Evolutionary conservation across 2,888 invertebrate species (phyloP).

Genomic region (Lasioglossum leucozonium): DNA sequence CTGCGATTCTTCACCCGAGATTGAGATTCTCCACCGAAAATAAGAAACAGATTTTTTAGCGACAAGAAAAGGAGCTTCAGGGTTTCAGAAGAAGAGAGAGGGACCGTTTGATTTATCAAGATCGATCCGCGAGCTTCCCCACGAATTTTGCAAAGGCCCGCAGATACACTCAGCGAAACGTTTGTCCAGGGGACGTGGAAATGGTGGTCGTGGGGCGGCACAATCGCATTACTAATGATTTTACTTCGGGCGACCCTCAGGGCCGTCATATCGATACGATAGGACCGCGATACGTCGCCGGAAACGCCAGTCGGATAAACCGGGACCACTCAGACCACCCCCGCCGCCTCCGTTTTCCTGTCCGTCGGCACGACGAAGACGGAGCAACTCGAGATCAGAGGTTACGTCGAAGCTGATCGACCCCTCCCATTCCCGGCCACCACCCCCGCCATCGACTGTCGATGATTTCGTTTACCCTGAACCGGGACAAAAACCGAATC

Average conservation of each 20-base stretch:
- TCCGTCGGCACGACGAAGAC: slow-evolving; percentile 37
- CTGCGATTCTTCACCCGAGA: neutral
- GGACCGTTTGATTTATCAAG: neutral
- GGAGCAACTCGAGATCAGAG: slow-evolving; percentile 63
- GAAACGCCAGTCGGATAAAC: slow-evolving; percentile 78
- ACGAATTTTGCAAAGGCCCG: slow-evolving; percentile 57
- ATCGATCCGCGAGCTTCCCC: neutral
- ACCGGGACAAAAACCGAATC: slow-evolving; percentile 62
- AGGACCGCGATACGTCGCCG: slow-evolving; percentile 73
- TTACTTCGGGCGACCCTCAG: slow-evolving; percentile 77
- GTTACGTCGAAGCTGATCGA: slow-evolving; percentile 76
- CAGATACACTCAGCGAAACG: slow-evolving; percentile 36
- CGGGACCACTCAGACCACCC: slow-evolving; percentile 56
- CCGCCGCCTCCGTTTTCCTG: slow-evolving; percentile 44
- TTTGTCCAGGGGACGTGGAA: slow-evolving; percentile 49
- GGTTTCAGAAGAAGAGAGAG: neutral
- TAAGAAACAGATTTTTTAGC: neutral
- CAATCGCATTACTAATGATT: slow-evolving; percentile 82
- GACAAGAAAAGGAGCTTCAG: neutral
- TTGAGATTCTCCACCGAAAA: neutral
- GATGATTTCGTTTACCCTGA: slow-evolving; percentile 79
- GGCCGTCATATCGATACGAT: slow-evolving; percentile 80
- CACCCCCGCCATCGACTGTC: slow-evolving; percentile 65
- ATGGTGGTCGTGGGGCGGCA: slow-evolving; percentile 62
- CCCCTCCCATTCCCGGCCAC: slow-evolving; percentile 48